These are phyloP conservation scores for Equus quagga DNA, from an alignment of 2,113 vertebrate genomes.

Conservation along the genomic window DNA sequence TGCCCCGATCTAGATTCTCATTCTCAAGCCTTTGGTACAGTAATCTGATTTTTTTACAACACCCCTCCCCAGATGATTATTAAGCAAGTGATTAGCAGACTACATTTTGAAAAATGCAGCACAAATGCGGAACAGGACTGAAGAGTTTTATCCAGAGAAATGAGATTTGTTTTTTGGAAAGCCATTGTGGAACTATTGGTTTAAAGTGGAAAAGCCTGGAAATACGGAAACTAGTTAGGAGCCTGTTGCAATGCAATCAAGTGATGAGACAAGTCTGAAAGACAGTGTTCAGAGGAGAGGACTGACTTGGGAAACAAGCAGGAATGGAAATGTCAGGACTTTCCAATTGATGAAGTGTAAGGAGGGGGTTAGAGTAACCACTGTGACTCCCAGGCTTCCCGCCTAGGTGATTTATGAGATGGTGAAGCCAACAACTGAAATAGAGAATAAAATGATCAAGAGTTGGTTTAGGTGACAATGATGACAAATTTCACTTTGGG, in stretches of 20 bases:
- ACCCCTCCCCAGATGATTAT: neutral
- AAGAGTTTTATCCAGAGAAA: neutral
- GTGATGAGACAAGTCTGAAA: neutral
- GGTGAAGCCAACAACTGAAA: neutral
- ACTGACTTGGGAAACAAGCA: neutral
- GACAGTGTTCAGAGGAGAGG: neutral
- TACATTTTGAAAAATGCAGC: neutral
- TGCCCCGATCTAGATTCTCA: neutral
- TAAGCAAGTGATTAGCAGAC: neutral
- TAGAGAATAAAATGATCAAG: neutral
- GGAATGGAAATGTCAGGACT: neutral
- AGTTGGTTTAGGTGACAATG: neutral
- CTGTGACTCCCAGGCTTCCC: neutral
- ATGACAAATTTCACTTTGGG: neutral
- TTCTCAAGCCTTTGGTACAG: neutral
- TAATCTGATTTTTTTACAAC: neutral
- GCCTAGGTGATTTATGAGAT: neutral
- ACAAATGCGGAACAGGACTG: neutral
- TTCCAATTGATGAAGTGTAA: neutral
- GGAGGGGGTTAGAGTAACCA: neutral
- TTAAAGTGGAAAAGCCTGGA: constrained; percentile 8
- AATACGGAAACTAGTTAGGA: neutral
- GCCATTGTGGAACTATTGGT: neutral
- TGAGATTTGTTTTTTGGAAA: constrained; percentile 22
- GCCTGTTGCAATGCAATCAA: neutral